Evolutionary conservation across 2,113 vertebrate species (phyloP).

Genomic region (Alexandromys fortis): DNA sequence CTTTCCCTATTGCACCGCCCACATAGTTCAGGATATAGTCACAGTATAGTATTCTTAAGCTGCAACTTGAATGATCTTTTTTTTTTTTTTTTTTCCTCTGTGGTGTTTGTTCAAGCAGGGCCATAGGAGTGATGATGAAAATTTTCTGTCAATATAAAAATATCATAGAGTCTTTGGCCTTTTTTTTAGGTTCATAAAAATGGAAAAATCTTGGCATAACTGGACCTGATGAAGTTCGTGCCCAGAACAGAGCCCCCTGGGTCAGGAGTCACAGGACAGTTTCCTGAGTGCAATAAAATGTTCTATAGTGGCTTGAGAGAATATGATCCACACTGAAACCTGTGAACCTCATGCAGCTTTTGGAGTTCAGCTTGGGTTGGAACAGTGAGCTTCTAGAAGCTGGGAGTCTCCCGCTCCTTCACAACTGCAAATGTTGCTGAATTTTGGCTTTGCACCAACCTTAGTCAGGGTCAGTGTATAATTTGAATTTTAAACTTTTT

Average conservation of each 20-base stretch:
- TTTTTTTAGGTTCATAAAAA: neutral
- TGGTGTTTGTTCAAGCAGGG: neutral
- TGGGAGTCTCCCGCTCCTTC: neutral
- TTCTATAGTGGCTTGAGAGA: neutral
- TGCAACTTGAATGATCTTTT: neutral
- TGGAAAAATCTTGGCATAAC: neutral
- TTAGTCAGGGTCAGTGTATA: neutral
- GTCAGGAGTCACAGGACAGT: neutral
- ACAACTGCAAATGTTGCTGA: neutral
- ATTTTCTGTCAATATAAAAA: neutral
- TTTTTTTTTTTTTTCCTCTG: neutral
- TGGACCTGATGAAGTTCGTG: neutral
- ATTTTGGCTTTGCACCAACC: neutral
- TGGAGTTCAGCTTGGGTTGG: neutral
- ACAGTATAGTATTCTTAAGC: neutral
- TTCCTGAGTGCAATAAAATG: neutral
- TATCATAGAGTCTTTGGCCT: neutral
- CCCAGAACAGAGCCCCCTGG: neutral
- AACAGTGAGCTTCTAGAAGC: neutral
- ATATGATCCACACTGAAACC: neutral
- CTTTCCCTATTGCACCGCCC: neutral
- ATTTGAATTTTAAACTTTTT: neutral
- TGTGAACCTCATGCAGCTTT: neutral
- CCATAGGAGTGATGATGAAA: neutral
- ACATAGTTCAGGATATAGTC: neutral